Conservation (phyloP, 2,797 vertebrate genomes). For the Nannoperca obscura region DNA sequence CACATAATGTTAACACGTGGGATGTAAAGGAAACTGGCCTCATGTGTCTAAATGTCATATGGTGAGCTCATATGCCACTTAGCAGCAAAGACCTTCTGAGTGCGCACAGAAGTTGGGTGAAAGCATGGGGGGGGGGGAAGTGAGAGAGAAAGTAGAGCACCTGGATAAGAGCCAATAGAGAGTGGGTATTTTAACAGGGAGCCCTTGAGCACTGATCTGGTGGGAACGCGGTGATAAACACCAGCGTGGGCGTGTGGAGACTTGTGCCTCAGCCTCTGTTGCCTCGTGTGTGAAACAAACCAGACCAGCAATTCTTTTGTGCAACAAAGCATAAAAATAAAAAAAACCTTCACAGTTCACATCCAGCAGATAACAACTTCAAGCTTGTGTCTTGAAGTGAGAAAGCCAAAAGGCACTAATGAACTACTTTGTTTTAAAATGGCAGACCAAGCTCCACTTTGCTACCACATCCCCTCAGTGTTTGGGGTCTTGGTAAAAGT, state of each 20-base stretch:
- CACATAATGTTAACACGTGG: not conserved
- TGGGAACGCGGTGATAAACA: slow-evolving; percentile 63
- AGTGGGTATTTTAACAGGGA: slow-evolving; percentile 16
- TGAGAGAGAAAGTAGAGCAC: slow-evolving; percentile 5
- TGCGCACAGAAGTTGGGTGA: not conserved
- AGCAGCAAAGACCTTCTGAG: not conserved
- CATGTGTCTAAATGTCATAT: slow-evolving; percentile 38
- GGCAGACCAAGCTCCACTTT: slow-evolving; percentile 34
- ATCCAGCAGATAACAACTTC: slow-evolving; percentile 31
- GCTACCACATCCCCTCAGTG: slow-evolving; percentile 50
- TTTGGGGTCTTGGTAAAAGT: slow-evolving; percentile 19
- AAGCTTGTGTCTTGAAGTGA: slow-evolving; percentile 33
- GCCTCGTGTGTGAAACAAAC: slow-evolving; percentile 36
- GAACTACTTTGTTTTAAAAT: slow-evolving; percentile 19
- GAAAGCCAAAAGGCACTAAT: slow-evolving; percentile 24
- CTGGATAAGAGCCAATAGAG: slow-evolving; percentile 23
- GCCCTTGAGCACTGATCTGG: slow-evolving; percentile 54
- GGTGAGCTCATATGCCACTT: not conserved
- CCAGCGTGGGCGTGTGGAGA: slow-evolving; percentile 72
- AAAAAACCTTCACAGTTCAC: slow-evolving; percentile 40
- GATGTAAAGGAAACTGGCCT: slow-evolving; percentile 44
- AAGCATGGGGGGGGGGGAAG: not conserved
- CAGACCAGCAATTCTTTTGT: slow-evolving; percentile 27
- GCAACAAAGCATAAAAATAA: slow-evolving; percentile 33
- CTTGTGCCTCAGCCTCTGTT: slow-evolving; percentile 49